These are phyloP conservation scores for Fissipunctia ypsillon DNA, from an alignment of 2,888 invertebrate species.

Conservation along the genomic window DNA sequence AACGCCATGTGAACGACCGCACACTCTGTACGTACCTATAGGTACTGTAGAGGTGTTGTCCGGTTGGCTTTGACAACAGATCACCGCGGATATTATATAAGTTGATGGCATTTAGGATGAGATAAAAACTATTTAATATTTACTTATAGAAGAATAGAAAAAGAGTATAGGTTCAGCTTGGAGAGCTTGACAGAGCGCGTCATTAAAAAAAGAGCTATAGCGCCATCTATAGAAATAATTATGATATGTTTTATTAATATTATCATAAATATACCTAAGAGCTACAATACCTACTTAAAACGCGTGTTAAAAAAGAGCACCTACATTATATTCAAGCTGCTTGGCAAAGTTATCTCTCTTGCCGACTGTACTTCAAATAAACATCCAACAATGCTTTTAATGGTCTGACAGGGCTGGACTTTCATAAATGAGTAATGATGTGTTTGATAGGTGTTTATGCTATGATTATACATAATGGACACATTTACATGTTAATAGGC, in stretches of 20 bases:
- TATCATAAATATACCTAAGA: too few species aligned
- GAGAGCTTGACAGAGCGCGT: too few species aligned
- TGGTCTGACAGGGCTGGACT: slow-evolving; percentile 22
- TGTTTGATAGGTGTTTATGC: slow-evolving; percentile 15
- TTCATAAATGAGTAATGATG: slow-evolving; percentile 46
- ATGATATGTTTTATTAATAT: too few species aligned
- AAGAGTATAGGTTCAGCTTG: too few species aligned
- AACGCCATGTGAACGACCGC: not conserved
- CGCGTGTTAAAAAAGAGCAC: too few species aligned
- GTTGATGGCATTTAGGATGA: not conserved
- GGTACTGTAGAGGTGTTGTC: too few species aligned
- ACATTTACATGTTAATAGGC: slow-evolving; percentile 7
- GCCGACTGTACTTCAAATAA: not conserved
- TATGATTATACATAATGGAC: slow-evolving; percentile 13
- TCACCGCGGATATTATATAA: not conserved
- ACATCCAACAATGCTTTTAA: slow-evolving; percentile 35
- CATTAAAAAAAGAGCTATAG: too few species aligned
- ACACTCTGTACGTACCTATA: too few species aligned
- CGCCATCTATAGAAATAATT: too few species aligned
- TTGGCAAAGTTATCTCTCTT: not conserved
- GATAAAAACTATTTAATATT: not conserved
- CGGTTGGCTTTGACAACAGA: not conserved
- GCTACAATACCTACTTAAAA: too few species aligned
- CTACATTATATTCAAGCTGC: too few species aligned
- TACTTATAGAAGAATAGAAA: not conserved